phyloP scores from a whole-genome alignment of 2,888 invertebrate species.

The Pyrochroa serraticornis region DNA sequence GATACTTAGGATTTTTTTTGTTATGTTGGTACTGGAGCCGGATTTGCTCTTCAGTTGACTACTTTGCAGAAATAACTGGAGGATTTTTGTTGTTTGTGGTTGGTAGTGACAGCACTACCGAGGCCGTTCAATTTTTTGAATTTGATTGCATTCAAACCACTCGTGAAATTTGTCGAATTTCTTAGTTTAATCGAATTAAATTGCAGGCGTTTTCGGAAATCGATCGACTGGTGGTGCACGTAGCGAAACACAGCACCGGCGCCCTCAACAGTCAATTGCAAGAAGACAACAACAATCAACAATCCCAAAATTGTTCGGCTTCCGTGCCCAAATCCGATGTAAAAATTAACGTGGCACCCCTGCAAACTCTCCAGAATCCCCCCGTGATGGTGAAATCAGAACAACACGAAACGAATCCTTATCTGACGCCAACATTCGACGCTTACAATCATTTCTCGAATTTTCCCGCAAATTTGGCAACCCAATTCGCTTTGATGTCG shows the following conservation, averaged over 20 bases:
- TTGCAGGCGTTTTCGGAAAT: slow-evolving; percentile 72
- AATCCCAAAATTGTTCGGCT: slow-evolving; percentile 33
- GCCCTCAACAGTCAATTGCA: slow-evolving; percentile 60
- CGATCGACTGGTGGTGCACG: slow-evolving; percentile 70
- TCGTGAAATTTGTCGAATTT: no score
- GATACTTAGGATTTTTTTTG: no score
- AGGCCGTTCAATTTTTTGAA: no score
- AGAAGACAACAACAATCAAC: slow-evolving; percentile 51
- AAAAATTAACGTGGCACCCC: slow-evolving; percentile 55
- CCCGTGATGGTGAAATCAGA: slow-evolving; percentile 23
- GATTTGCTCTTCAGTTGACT: no score
- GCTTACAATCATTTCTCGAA: slow-evolving; percentile 55
- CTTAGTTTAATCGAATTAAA: no score
- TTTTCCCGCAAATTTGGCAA: slow-evolving; percentile 54
- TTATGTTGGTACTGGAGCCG: no score
- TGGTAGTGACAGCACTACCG: no score
- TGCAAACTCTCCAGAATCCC: slow-evolving; percentile 54
- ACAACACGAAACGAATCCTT: slow-evolving; percentile 31
- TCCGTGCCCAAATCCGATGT: slow-evolving; percentile 48
- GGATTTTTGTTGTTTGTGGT: no score
- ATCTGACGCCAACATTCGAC: slow-evolving; percentile 54
- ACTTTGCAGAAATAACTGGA: no score
- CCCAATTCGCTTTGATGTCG: slow-evolving; percentile 56
- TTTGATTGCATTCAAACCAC: no score
- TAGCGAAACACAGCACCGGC: slow-evolving; percentile 71